A percentile compares a stretch with the other conserved stretches of the same genome.
phyloP scores from a whole-genome alignment of 1,140 invertebrate genomes.

The Heliconius hewitsoni region DNA sequence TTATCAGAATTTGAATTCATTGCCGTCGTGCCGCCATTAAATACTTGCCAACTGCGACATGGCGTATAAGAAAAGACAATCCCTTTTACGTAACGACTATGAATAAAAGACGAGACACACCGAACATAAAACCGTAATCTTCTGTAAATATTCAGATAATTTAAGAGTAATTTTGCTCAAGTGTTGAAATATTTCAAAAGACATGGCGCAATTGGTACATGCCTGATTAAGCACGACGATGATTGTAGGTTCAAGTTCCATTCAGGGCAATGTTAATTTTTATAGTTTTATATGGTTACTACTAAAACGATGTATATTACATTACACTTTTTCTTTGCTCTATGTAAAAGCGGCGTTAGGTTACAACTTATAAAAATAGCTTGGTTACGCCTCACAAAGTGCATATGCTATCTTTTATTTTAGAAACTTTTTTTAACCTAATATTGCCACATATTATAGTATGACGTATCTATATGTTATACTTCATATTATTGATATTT shows the following conservation, averaged over 20 bases:
- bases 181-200: neutral
- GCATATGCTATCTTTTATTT: too few species aligned
- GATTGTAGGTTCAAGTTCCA: neutral
- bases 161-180: neutral
- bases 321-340: too few species aligned
- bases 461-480: too few species aligned
- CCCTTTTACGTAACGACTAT: neutral
- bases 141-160: slow-evolving; percentile 2
- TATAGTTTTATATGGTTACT: too few species aligned
- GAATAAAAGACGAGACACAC: neutral
- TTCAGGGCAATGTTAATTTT: neutral
- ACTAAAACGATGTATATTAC: too few species aligned
- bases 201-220: neutral
- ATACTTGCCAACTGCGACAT: neutral
- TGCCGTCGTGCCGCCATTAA: too few species aligned
- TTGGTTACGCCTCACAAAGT: too few species aligned
- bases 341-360: too few species aligned
- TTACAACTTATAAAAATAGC: too few species aligned
- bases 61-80: neutral
- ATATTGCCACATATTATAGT: too few species aligned
- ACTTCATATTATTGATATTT: neutral
- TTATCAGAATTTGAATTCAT: too few species aligned
- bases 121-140: neutral
- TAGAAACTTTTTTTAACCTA: too few species aligned
- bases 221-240: neutral